Percentiles rank a stretch among this genome's conserved stretches.
phyloP scores from a whole-genome alignment of 2,113 vertebrate genomes.

The Oophaga pumilio region DNA sequence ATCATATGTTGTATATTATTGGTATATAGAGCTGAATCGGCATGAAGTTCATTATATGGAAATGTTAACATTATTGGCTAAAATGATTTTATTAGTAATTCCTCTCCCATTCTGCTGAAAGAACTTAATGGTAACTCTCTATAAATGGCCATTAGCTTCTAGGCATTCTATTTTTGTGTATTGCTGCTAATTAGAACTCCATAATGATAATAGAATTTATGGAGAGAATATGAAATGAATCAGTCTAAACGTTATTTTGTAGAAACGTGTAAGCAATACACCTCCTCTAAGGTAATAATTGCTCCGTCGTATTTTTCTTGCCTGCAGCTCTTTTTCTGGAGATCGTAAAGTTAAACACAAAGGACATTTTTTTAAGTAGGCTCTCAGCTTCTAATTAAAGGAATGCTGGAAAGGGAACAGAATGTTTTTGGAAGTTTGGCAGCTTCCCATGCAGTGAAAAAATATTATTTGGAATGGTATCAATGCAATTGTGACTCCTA shows the following conservation, averaged over 20 bases:
- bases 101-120: neutral
- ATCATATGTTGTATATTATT: neutral
- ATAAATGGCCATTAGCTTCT: slow-evolving; percentile 8
- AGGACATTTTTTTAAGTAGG: slow-evolving; percentile 36
- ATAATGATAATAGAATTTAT: slow-evolving; percentile 17
- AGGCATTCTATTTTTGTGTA: neutral
- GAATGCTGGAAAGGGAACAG: slow-evolving; percentile 29
- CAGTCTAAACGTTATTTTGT: neutral
- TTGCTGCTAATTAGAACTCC: neutral
- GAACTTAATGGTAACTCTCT: neutral
- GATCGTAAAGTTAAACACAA: slow-evolving; percentile 29
- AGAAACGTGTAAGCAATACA: slow-evolving; percentile 14
- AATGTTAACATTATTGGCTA: slow-evolving; percentile 4
- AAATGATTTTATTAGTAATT: slow-evolving; percentile 6
- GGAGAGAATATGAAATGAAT: neutral
- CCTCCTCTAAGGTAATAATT: slow-evolving; percentile 13
- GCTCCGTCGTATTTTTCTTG: neutral
- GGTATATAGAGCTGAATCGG: neutral
- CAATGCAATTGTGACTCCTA: slow-evolving; percentile 43
- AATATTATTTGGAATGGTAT: slow-evolving; percentile 49
- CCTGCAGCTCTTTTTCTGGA: slow-evolving; percentile 5
- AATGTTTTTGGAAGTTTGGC: slow-evolving; percentile 47
- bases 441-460: slow-evolving; percentile 22
- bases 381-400: slow-evolving; percentile 39
- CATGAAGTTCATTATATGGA: neutral